Evolutionary conservation across 2,888 invertebrate genomes (phyloP), one percentile per base, ranked within the genome.

Genomic region (Drosophila glabriapex): DNA sequence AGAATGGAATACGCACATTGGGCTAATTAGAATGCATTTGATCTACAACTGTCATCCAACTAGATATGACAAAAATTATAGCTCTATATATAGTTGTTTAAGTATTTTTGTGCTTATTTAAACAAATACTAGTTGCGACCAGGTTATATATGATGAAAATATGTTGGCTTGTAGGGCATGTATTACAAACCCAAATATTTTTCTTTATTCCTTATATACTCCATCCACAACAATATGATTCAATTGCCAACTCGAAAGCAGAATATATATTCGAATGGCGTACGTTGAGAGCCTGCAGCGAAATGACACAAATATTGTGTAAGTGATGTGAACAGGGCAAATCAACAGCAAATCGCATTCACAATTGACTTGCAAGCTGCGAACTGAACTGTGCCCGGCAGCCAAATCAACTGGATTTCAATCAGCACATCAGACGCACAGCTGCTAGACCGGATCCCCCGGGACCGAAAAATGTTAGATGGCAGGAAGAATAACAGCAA

Each of bases 391-490:
- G 50, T 19, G 49, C 25, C 76, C 49, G 16, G n/a, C 0, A 19
- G 69, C 43, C 41, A 64, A 35, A 39, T 80, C 63, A 64, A 56
- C 49, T 28, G 76, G 60, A 55, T 59, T 74, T 79, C 61, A 79
- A 78, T 76, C 80, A 68, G 37, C 68, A 75, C 75, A 56, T 63
- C 76, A 68, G 63, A 53, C 29, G 22, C 62, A 68, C 58, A 63
- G 50, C 55, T 70, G 68, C 52, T 67, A 16, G 29, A 22, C 37
- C 28, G n/a, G 7, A 25, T n/a, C 25, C 37, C 37, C n/a, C 7
- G 55, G 69, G 35, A 37, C 12, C 9, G 12, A 3, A 12, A 1
- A 29, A 9, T 49, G 61, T 33, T 43, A 16, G 62, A 33, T 43
- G 62, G 28, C 10, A 33, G 62, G 28, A 22, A 64, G 22, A 52